These are phyloP conservation scores for Acholoe squamosa DNA, from an alignment of 2,888 invertebrate species.

Conservation along the genomic window DNA sequence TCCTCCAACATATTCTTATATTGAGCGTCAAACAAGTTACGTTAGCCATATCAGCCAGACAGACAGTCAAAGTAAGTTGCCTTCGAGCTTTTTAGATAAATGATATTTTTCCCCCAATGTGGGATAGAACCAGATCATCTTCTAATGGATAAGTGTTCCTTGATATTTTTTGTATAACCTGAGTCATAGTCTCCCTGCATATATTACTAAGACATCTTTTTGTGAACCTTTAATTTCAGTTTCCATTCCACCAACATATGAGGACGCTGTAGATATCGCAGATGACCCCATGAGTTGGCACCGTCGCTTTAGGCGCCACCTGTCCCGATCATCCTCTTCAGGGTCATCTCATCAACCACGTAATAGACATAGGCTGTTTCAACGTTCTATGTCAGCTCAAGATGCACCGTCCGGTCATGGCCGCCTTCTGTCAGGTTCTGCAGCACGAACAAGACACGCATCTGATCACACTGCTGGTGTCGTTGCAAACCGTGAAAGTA, in stretches of 20 bases:
- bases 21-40: slow-evolving; percentile 71
- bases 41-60: slow-evolving; percentile 71
- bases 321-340: not conserved
- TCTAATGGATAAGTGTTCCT: no score
- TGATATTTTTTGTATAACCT: no score
- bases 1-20: slow-evolving; percentile 71
- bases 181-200: no score
- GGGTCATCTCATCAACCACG: not conserved
- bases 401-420: not conserved
- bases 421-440: not conserved
- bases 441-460: not conserved
- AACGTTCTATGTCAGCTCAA: slow-evolving; percentile 62
- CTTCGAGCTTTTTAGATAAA: not conserved
- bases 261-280: slow-evolving; percentile 57
- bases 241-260: slow-evolving; percentile 61
- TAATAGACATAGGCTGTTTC: slow-evolving; percentile 40
- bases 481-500: not conserved
- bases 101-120: not conserved
- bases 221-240: slow-evolving; percentile 39
- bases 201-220: no score
- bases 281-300: not conserved
- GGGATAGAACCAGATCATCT: not conserved
- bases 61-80: slow-evolving; percentile 68
- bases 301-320: not conserved
- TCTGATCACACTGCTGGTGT: not conserved